Base-by-base conservation (phyloP, 2,888 invertebrate genomes). In the Mesoligia furuncula region DNA sequence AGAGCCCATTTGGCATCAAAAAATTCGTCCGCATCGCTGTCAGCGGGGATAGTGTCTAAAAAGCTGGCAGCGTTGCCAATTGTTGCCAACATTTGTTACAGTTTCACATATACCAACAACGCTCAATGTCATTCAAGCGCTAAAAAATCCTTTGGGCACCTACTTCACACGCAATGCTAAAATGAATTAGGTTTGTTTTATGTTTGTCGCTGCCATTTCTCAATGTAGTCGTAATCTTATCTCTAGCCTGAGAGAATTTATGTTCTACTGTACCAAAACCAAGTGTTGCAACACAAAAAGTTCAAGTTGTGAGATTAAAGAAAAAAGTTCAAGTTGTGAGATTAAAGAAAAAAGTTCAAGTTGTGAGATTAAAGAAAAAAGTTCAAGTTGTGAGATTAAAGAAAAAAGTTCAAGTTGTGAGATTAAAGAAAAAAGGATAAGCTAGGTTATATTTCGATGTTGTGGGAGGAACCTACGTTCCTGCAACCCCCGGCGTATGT, bases 211-310 rank as follows among this genome's bases (percentile, higher is more conserved):
- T 42, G 7, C 13, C 24, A n/a, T 48, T 59, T 62, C 1, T 5
- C n/a, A 71, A 0, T 79, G 31, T 79, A 1, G 13, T 20, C 39
- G 2, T 2, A 45, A 17, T n/a, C 20, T 61, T 61, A 42, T 17
- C 5, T 2, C 3, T 27, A 45, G 31, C 68, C 42, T 79, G 48
- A 42, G 73, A 84, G 11, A 66, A 57, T 27, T 39, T 17, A 15
- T 64, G 2, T 9, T 59, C 42, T 24, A 73, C 54, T 54, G 17
- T 48, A 39, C 24, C 27, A 65, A 68, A 64, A 27, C 42, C 20
- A 24, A 57, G 17, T 80, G 20, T 51, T 74, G 75, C 39, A 74
- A 66, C n/a, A 42, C 24, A 36, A 66, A 81, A 69, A 79, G 42
- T 64, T 64, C 9, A 45, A 31, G 13, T 27, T 48, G 9, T n/a